A percentile compares a stretch with the other conserved stretches of the same genome.
Evolutionary conservation across 2,113 vertebrate species (phyloP).

Genomic region (Otolemur garnettii): DNA sequence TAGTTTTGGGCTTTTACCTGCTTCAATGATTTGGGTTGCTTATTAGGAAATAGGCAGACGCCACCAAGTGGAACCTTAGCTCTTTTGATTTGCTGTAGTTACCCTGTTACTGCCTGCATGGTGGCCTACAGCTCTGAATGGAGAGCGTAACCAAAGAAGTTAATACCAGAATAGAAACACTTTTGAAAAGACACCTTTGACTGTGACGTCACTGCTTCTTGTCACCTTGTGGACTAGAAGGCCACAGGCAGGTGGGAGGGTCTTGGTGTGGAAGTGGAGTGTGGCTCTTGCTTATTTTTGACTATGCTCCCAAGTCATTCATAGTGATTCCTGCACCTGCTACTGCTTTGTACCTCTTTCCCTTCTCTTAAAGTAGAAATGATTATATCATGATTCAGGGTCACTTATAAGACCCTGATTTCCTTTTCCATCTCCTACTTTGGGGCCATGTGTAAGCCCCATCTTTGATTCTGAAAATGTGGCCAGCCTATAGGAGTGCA

Average conservation of each 20-base stretch:
- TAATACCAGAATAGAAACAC: not conserved
- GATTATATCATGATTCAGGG: not conserved
- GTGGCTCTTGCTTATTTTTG: not conserved
- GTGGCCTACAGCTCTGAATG: not conserved
- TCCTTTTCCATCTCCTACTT: not conserved
- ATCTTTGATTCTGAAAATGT: not conserved
- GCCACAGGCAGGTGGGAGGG: not conserved
- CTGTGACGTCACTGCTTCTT: rapidly evolving
- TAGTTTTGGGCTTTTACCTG: not conserved
- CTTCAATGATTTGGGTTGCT: constrained; percentile 23
- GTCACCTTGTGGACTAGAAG: not conserved
- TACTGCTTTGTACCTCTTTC: not conserved
- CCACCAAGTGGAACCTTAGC: not conserved
- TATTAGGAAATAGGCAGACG: constrained; percentile 17
- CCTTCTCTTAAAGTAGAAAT: not conserved
- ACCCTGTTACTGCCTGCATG: not conserved
- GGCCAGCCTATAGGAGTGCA: not conserved
- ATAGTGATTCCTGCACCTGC: not conserved
- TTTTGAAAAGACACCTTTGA: no score
- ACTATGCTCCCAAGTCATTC: not conserved
- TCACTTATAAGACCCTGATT: not conserved
- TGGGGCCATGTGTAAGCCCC: not conserved
- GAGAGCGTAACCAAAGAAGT: not conserved
- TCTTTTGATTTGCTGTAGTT: not conserved
- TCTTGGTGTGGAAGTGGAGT: not conserved